Base-by-base conservation (phyloP, 2,888 invertebrate genomes). In the Drosophila bunnanda region DNA sequence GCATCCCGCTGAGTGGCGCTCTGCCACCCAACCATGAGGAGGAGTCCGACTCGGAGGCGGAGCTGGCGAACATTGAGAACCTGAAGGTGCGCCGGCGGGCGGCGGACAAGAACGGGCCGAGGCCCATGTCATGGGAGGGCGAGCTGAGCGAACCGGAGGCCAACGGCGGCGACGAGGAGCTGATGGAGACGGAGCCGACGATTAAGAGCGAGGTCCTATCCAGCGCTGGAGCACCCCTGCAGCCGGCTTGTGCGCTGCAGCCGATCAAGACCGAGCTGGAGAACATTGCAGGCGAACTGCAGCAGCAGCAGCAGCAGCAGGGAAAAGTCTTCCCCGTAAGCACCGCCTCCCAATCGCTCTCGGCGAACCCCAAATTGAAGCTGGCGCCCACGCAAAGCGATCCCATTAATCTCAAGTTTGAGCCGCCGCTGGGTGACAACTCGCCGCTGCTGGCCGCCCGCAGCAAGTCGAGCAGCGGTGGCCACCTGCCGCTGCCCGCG, bases 61-160 rank as follows among this genome's bases (percentile, higher is more conserved):
- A 93, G 75, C 50, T 93, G 75, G 90, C 92, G 28, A 92, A 91
- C 67, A 93, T 93, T 72, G 93, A 93, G 78, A 91, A 91, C 75
- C 84, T 92, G 6, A 92, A 91, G 68, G 94, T 94, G n/a, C 94
- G 94, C 73, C 89, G 94, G 62, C 92, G 94, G 38, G 79, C 79
- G 9, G 75, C 78, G 20, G 79, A 89, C 48, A 91, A 92, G 69
- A 92, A 91, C 70, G 94, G 94, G 50, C 94, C 94, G 10, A 93
- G 98, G 57, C 98, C 98, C 53, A 98, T 98, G 98, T 97, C 97
- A 9, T 98, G 98, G 98, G 98, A 98, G 92, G 98, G 98, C 10
- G 97, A 97, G 91, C 94, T 98, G 13, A 97, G 97, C 2, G 98
- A 98, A 90, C 95, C 96, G n/a, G 97, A 97, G 78, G 82, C 85